Evolutionary conservation across 2,797 vertebrate species (phyloP).

Genomic region (Natrix natrix): DNA sequence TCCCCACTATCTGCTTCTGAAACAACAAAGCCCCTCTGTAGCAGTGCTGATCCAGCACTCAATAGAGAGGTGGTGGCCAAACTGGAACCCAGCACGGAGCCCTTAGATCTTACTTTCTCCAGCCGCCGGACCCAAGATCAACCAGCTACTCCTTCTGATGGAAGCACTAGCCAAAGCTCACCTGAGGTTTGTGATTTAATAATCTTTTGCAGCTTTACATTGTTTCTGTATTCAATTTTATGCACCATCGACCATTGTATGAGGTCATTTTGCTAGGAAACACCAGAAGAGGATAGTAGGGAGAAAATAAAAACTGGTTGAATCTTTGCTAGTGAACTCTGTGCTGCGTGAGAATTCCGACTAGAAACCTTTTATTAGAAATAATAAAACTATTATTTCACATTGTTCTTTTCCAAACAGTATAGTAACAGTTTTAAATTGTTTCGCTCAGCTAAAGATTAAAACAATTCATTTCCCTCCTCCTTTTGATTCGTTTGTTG

Average conservation of each 20-base stretch:
- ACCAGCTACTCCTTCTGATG: constrained; percentile 74
- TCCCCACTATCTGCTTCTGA: constrained; percentile 83
- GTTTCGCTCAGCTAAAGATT: background rate
- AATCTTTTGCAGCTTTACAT: background rate
- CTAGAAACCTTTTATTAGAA: background rate
- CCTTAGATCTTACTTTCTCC: constrained; percentile 78
- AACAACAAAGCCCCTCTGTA: constrained; percentile 77
- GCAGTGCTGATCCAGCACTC: constrained; percentile 76
- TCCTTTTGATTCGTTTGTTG: background rate
- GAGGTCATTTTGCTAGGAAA: background rate
- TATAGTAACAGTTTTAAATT: background rate
- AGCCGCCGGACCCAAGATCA: constrained; percentile 74
- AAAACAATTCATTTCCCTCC: background rate
- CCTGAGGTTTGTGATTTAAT: constrained; percentile 77
- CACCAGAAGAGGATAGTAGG: background rate
- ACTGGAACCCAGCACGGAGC: constrained; percentile 74
- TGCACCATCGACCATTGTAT: background rate
- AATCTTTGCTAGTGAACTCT: background rate
- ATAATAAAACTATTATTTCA: background rate
- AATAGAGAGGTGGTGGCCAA: constrained; percentile 77
- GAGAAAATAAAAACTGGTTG: background rate
- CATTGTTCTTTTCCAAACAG: background rate
- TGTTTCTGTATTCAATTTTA: background rate
- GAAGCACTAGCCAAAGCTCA: constrained; percentile 75
- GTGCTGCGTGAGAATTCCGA: background rate